These are phyloP conservation scores for Eretmochelys imbricata DNA, from an alignment of 2,113 vertebrate species.

Conservation along the genomic window DNA sequence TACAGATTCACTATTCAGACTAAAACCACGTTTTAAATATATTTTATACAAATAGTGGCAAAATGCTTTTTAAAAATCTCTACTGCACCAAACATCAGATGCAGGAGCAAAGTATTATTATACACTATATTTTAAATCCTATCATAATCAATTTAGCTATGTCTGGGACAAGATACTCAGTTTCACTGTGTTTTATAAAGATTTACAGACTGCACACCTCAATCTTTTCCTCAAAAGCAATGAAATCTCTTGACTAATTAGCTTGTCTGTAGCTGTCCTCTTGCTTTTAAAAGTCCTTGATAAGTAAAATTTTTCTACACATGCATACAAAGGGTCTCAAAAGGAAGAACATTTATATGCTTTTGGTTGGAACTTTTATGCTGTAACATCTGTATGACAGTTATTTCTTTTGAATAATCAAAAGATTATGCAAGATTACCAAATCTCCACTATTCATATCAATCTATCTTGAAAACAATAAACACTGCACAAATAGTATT, in stretches of 20 bases:
- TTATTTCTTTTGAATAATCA: not conserved
- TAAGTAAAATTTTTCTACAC: slow-evolving; percentile 12
- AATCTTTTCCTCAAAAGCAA: not conserved
- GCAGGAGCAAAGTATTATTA: not conserved
- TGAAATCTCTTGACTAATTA: not conserved
- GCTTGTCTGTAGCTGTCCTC: not conserved
- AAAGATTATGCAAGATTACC: not conserved
- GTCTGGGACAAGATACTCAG: not conserved
- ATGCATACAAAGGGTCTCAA: not conserved
- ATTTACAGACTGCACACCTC: not conserved
- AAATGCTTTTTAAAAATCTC: not conserved
- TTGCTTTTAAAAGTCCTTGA: not conserved
- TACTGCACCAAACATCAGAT: not conserved
- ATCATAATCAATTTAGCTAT: not conserved
- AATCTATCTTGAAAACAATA: not conserved
- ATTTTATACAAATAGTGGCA: not conserved
- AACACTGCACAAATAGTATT: not conserved
- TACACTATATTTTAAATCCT: not conserved
- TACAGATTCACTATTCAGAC: not conserved
- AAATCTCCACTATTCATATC: not conserved
- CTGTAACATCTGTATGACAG: not conserved
- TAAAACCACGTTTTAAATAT: not conserved
- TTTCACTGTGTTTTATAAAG: not conserved
- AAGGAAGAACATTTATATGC: not conserved
- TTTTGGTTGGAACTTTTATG: not conserved